These are phyloP conservation scores for Andrena bucephala DNA, from an alignment of 2,888 invertebrate species.

Conservation along the genomic window DNA sequence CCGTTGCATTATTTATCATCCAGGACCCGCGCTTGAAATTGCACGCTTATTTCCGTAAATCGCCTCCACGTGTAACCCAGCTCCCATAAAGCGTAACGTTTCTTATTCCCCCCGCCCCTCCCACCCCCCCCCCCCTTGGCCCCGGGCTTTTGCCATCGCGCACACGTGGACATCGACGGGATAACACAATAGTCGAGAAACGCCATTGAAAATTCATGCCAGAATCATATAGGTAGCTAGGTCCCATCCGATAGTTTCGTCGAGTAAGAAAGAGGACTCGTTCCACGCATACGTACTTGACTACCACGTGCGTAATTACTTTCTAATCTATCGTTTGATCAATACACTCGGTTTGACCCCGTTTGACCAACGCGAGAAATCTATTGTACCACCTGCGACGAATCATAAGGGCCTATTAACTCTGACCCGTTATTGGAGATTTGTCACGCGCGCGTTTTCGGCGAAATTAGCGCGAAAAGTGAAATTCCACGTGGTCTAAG, in stretches of 20 bases:
- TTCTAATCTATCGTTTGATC: conserved; percentile 8
- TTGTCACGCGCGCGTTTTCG: background rate
- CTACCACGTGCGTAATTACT: conserved; percentile 1
- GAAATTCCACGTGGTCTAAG: conserved; percentile 6
- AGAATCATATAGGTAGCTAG: background rate
- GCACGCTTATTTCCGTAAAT: background rate
- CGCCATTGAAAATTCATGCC: too few relatives aligned
- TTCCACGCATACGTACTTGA: background rate
- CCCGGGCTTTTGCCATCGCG: too few relatives aligned
- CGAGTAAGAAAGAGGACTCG: background rate
- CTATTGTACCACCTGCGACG: background rate
- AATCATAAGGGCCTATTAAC: background rate
- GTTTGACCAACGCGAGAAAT: background rate
- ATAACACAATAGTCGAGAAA: too few relatives aligned
- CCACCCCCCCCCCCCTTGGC: too few relatives aligned
- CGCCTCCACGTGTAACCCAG: background rate
- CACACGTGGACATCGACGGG: too few relatives aligned
- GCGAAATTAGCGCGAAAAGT: conserved; percentile 30
- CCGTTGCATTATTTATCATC: conserved; percentile 38
- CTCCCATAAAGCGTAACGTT: background rate
- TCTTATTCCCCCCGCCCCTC: too few relatives aligned
- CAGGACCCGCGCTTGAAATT: background rate
- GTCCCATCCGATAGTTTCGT: background rate
- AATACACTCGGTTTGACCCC: conserved; percentile 8
- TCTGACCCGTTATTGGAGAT: background rate